A percentile compares a stretch with the other conserved stretches of the same genome.
Evolutionary conservation across 2,113 vertebrate genomes (phyloP).

Genomic region (Taurulus bubalis): DNA sequence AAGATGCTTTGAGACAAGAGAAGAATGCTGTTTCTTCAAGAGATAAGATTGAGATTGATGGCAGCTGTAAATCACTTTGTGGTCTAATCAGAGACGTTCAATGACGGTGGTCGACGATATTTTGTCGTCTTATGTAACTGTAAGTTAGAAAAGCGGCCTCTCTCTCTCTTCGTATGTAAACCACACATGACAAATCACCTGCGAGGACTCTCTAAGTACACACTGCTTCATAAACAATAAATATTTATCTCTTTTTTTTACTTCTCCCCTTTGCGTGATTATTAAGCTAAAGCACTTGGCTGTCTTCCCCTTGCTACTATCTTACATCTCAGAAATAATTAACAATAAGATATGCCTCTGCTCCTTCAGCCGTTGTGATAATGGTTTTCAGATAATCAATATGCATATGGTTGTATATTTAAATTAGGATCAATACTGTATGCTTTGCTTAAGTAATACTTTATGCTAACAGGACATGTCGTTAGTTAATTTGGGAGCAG

Average conservation of each 20-base stretch:
- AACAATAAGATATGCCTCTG: slow-evolving; percentile 63
- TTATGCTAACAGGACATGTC: slow-evolving; percentile 71
- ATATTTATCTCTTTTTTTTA: slow-evolving; percentile 33
- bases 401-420: slow-evolving; percentile 76
- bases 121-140: not conserved
- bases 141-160: slow-evolving; percentile 1
- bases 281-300: slow-evolving; percentile 47
- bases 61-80: slow-evolving; percentile 36
- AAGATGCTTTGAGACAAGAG: not conserved
- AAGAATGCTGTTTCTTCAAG: not conserved
- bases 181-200: slow-evolving; percentile 47
- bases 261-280: slow-evolving; percentile 6
- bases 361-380: slow-evolving; percentile 53
- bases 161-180: slow-evolving; percentile 14
- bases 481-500: slow-evolving; percentile 54
- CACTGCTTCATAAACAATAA: slow-evolving; percentile 57
- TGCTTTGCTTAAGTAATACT: slow-evolving; percentile 67
- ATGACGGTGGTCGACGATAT: slow-evolving; percentile 34
- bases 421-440: slow-evolving; percentile 73
- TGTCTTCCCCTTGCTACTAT: slow-evolving; percentile 31
- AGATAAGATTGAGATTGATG: slow-evolving; percentile 24
- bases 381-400: slow-evolving; percentile 82
- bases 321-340: slow-evolving; percentile 60
- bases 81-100: not conserved
- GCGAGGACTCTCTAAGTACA: slow-evolving; percentile 43